Evolutionary conservation across 30 jellyfish, hydroid and myxozoan species (phyloP).

Genomic region (Thelohanellus kitauei): DNA sequence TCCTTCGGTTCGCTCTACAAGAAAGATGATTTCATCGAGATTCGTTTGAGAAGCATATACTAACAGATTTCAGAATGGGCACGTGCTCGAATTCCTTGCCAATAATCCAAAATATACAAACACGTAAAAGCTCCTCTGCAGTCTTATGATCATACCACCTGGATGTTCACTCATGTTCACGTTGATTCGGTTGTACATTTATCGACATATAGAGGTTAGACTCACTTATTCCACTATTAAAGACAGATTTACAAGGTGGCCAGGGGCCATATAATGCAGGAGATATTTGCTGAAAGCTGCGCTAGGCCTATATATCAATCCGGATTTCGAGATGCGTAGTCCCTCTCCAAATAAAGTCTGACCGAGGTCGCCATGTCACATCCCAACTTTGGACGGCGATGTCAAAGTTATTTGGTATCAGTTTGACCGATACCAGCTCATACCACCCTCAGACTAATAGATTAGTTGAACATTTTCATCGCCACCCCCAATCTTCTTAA

Average conservation of each 20-base stretch:
- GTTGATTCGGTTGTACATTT: constrained; percentile 12
- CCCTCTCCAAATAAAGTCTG: constrained; percentile 7
- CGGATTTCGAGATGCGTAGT: constrained; percentile 4
- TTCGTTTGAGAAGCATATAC: no score
- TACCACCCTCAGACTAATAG: no score
- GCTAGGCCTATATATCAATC: constrained; percentile 1
- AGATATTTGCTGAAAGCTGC: constrained; percentile 1
- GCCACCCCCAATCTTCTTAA: constrained; percentile 8
- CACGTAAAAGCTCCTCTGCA: no score
- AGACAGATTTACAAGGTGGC: constrained; percentile 14
- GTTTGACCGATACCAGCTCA: constrained; percentile 2
- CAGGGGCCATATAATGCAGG: constrained; percentile 1
- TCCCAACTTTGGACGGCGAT: no score
- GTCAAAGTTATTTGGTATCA: no score
- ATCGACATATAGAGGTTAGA: constrained; percentile 5
- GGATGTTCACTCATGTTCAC: constrained; percentile 9
- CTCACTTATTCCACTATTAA: constrained; percentile 3
- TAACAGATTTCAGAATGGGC: no score
- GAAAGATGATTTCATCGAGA: no score
- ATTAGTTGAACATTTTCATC: constrained; percentile 3
- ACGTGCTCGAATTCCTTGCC: no score
- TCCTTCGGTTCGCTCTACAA: no score
- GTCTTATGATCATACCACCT: no score
- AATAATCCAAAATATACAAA: no score
- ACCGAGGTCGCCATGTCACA: constrained; percentile 8